Base-by-base conservation (phyloP, 2,888 invertebrate genomes). In the Chironomus tentans region DNA sequence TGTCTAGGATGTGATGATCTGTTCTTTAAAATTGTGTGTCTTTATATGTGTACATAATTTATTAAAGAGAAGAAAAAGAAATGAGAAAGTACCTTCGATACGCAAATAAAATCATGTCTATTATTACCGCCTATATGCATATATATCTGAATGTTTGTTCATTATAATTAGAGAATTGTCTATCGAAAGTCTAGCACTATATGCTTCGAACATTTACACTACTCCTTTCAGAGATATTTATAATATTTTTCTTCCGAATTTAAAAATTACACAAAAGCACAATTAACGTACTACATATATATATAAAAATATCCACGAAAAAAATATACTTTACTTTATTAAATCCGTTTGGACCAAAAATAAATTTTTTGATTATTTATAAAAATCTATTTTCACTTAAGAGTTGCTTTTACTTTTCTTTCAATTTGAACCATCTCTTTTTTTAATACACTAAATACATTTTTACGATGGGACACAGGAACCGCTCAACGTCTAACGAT, bases 371-470 rank as follows among this genome's bases (percentile, higher is more conserved):
- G 76, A 76, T 76, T 76, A 76, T 76, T 76, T 76, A 56, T 76
- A 76, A 76, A 76, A 69, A 68, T 76, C 76, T 76, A 76, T 76
- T 76, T 76, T 76, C 68, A 76, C 76, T 69, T 76, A 24, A 24
- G 56, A 38, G 15, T 56, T 74, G 24, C 50, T 68, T 76, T 76
- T 76, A 38, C 74, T 74, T 56, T 70, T 47, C 15, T 70, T 73
- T 73, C 74, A 74, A 74, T 47, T 68, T 68, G n/a, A 74, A 74
- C 65, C 65, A 24, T 50, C 28, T 62, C 56, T 56, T 56, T 56
- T 48, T 71, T 74, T 74, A 47, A 65, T 68, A 74, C 74, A 68
- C 74, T 61, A 68, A 68, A 74, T 74, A 74, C 68, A 74, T 74
- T 74, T 74, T 74, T 62, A 74, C 56, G 50, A 48, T 22, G 47